These are phyloP conservation scores for Cheilosia urbana DNA, from an alignment of 2,888 invertebrate species.

Conservation along the genomic window DNA sequence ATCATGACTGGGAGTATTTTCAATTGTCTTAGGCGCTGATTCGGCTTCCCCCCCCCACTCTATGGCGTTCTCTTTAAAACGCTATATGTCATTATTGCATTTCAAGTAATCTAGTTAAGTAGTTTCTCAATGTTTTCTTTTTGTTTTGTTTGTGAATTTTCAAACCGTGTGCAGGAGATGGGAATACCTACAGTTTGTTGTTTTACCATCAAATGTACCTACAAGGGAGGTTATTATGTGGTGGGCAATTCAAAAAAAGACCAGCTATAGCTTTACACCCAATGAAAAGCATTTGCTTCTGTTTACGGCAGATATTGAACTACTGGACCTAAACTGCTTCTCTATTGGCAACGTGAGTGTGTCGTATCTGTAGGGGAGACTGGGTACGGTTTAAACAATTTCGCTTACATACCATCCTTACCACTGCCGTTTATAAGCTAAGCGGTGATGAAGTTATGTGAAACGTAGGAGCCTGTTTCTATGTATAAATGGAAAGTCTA, in stretches of 20 bases:
- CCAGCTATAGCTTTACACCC: too few relatives aligned
- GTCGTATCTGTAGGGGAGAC: too few relatives aligned
- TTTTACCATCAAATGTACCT: not conserved
- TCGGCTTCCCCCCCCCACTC: conserved; percentile 8
- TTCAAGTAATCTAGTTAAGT: conserved; percentile 65
- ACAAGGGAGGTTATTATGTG: not conserved
- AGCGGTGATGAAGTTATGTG: too few relatives aligned
- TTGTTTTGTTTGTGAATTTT: conserved; percentile 31
- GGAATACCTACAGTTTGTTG: conserved; percentile 1
- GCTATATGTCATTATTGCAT: conserved; percentile 63
- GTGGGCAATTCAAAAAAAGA: not conserved
- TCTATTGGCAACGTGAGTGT: too few relatives aligned
- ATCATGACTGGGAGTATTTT: conserved; percentile 69
- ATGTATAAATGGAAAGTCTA: too few relatives aligned
- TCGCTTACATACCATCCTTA: too few relatives aligned
- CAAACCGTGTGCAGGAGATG: conserved; percentile 14
- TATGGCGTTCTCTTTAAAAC: conserved; percentile 20
- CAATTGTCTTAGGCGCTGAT: conserved; percentile 37
- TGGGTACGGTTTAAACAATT: too few relatives aligned
- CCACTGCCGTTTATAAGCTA: too few relatives aligned
- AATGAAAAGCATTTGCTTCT: too few relatives aligned
- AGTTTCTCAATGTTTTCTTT: conserved; percentile 36
- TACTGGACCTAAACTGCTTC: too few relatives aligned
- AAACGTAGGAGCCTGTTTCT: too few relatives aligned
- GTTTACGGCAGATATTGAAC: too few relatives aligned